phyloP scores from a whole-genome alignment of 1,140 invertebrate species.

The Bicyclus anynana region DNA sequence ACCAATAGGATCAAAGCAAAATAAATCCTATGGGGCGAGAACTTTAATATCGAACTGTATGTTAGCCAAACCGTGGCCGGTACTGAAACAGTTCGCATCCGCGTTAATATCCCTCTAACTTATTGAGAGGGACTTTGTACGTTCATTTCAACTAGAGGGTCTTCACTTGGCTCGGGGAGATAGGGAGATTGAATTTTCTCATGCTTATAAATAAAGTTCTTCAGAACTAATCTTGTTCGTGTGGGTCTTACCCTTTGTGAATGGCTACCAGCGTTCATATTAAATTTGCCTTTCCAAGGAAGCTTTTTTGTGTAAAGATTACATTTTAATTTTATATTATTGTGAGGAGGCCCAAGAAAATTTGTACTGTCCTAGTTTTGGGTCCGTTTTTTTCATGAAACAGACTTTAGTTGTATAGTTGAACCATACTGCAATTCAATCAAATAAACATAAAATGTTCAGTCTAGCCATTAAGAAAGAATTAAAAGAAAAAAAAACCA shows the following conservation, averaged over 20 bases:
- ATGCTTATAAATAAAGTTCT: conserved; percentile 5
- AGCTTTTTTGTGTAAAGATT: no score
- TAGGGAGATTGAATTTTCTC: conserved; percentile 8
- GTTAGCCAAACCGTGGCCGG: neutral
- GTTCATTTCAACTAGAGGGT: conserved; percentile 6
- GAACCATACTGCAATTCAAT: no score
- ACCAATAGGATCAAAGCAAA: no score
- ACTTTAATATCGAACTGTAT: neutral
- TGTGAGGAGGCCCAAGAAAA: no score
- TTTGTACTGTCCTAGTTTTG: no score
- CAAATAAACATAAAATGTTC: no score
- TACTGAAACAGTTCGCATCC: conserved; percentile 5
- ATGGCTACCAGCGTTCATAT: neutral
- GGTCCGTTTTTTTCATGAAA: no score
- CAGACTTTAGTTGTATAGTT: no score
- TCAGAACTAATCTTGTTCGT: neutral
- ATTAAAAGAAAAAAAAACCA: no score
- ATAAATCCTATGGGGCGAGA: no score
- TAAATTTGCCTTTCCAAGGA: neutral
- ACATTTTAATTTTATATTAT: no score
- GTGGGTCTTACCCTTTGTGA: neutral
- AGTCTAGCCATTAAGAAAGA: no score
- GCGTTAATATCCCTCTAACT: conserved; percentile 8
- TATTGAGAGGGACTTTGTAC: conserved; percentile 8
- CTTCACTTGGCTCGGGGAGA: conserved; percentile 6